Conservation (phyloP, 92 coral and sea anemone genomes). For the Chrysogorgia sp. region DNA sequence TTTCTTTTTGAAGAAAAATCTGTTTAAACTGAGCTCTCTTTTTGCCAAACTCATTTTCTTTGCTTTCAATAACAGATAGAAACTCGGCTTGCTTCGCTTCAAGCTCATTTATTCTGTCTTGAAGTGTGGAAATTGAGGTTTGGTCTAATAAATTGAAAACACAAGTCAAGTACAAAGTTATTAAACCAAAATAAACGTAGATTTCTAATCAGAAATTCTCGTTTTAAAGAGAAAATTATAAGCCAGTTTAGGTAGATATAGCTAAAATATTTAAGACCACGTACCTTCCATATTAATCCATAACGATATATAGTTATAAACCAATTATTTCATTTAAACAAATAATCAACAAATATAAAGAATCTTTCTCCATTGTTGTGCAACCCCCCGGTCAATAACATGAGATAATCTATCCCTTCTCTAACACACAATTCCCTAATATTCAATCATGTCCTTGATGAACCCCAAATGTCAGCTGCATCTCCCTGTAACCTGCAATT, state of each 20-base stretch:
- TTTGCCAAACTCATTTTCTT: constrained; percentile 90
- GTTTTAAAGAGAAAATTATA: neutral
- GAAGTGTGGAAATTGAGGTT: constrained; percentile 41
- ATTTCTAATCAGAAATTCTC: neutral
- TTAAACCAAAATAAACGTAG: neutral
- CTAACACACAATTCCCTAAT: too few species aligned
- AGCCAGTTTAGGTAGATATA: neutral
- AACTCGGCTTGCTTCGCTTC: constrained; percentile 68
- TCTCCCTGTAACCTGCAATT: too few species aligned
- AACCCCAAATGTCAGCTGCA: too few species aligned
- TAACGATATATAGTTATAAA: neutral
- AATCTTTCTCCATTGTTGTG: constrained; percentile 16
- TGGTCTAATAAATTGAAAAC: neutral
- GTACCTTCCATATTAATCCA: constrained; percentile 34
- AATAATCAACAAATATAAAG: neutral
- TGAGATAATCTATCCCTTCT: too few species aligned
- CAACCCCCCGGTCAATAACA: neutral
- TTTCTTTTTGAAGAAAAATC: constrained; percentile 87
- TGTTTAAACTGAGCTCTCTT: constrained; percentile 91
- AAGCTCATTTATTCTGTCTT: constrained; percentile 63
- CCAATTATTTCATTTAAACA: neutral
- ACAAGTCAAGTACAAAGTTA: neutral
- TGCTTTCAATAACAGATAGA: constrained; percentile 58
- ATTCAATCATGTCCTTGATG: too few species aligned
- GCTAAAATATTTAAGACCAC: neutral